A percentile compares a stretch with the other conserved stretches of the same genome.
Conservation (phyloP, 1,140 invertebrate species). For the Palaemon carinicauda region DNA sequence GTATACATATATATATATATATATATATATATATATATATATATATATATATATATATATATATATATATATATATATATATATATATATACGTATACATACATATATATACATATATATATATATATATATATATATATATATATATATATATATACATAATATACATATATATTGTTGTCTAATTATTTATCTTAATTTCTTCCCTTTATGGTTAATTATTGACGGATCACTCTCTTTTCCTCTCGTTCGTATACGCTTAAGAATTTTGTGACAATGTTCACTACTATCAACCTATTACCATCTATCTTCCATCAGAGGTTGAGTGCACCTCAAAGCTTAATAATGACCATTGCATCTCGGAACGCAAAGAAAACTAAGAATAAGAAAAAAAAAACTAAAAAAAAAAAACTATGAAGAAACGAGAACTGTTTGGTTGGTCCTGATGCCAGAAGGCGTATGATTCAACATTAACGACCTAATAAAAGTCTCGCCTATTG, state of each 20-base stretch:
- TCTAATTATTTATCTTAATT: no score
- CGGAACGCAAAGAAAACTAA: neutral
- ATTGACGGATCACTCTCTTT: neutral
- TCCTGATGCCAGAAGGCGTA: neutral
- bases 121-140: no score
- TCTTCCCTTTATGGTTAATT: neutral
- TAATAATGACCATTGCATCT: neutral
- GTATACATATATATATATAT: no score
- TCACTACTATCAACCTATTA: slow-evolving; percentile 1
- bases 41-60: no score
- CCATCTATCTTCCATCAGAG: slow-evolving; percentile 5
- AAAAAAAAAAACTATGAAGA: neutral
- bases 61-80: no score
- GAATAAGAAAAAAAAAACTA: neutral
- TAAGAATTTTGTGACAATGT: neutral
- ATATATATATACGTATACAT: no score
- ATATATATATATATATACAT: no score
- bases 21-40: no score
- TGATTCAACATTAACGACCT: neutral
- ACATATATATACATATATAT: no score
- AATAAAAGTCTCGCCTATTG: no score
- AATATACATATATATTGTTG: neutral
- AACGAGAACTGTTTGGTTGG: neutral
- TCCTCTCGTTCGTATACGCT: neutral
- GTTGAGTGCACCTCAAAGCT: neutral